Base-by-base conservation (phyloP, 2,113 vertebrate species). In the Ictidomys tridecemlineatus region DNA sequence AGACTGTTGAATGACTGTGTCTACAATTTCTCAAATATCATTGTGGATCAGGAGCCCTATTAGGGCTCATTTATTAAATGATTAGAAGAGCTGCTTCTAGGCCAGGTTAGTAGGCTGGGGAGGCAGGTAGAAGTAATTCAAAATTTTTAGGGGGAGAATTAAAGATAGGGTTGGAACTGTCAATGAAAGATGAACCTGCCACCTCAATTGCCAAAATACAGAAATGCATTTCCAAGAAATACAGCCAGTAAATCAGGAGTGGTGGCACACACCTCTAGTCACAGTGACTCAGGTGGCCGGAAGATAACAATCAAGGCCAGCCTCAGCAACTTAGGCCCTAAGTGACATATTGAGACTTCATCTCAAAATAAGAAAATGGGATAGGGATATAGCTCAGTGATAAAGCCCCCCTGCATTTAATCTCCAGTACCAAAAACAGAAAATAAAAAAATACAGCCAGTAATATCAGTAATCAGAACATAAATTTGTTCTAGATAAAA, bases 401-500 rank as follows among this genome's bases (percentile, higher is more conserved):
- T 63, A 26, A 61, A 28, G 61, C 24, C 22, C 61, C 24, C 61
- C 7, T 63, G 24, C 8, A 7, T 63, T 63, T 63, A 63, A 63
- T 63, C 24, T 18, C 24, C 9, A 63, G 61, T 63, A 63, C 24
- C 24, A 28, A 63, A 28, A 63, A 63, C 8, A 63, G 58, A 9
- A 61, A 61, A 61, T 22, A 63, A 63, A 63, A 8, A 63, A 63
- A 63, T 63, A 28, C 2, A 91, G 18, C 61, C 18, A 34, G 24
- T 79, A 82, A 45, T 51, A 37, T 6, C n/a, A 89, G 3, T 85
- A 88, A 76, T 94, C 24, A 84, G 28, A 92, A 70, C 22, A 87
- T 67, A 76, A 82, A 37, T 83, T 70, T 53, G 24, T 86, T 92
- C 48, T 61, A 92, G 65, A 28, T 92, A 74, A 87, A 96, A 90